Base-by-base conservation (phyloP, 2,888 invertebrate genomes). In the Arge pagana region DNA sequence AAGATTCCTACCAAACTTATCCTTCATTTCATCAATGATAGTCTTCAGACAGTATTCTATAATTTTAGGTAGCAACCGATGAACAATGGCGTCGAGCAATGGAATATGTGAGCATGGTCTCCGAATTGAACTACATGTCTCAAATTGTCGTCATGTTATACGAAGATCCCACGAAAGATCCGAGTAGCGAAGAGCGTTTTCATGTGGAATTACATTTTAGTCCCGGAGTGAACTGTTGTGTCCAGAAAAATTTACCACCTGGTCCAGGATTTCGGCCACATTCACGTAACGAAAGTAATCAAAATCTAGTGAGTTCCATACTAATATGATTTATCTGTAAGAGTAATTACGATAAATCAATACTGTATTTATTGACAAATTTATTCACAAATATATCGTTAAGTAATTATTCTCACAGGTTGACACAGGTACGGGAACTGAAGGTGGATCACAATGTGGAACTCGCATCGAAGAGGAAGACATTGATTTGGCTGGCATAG, bases 151-250 rank as follows among this genome's bases (percentile, higher is more conserved):
- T 99, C 19, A 96, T 99, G 95, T 80, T 96, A 1, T 99, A 99
- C 72, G 99, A 99, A 79, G 99, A 99, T 78, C 97, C 95, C 4
- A 96, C 93, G 0, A 96, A 97, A 78, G 95, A 93, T 79, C 90
- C 90, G 0, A 85, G 84, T 48, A 94, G 94, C 0, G 93, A 94
- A 70, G 93, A 93, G 76, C 82, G 97, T 61, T 99, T 98, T 76
- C 99, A 99, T 76, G 94, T 99, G 43, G 99, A 99, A 79, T 80
- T 99, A 8, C 98, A 99, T 80, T 99, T 99, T 78, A 98, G 97
- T 77, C 98, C 99, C 0, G 99, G 99, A 53, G 95, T 93, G 4
- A 96, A 93, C 79, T 96, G 94, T 79, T 97, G 93, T 78, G 94
- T 95, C 15, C 93, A 95, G 74, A 95, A 95, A 77, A 94, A 94